Evolutionary conservation across 37 sponge, comb jelly and placozoan species (phyloP).

Genomic region (Theonella swinhoei): DNA sequence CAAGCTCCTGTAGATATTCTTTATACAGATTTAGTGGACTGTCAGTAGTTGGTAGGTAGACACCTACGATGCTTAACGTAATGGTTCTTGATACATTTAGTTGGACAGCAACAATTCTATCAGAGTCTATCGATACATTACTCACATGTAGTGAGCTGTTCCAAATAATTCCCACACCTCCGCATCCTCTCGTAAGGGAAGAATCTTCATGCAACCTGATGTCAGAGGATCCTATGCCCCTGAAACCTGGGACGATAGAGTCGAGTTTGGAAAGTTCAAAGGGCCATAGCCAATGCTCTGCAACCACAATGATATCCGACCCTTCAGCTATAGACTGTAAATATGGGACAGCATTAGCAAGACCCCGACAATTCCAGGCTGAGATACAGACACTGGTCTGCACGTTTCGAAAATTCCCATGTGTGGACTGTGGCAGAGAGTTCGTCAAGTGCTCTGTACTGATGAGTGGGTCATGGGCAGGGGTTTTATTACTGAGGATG

Average conservation of each 20-base stretch:
- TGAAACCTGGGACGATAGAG: not conserved
- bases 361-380: not conserved
- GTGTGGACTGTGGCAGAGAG: not conserved
- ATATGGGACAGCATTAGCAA: slow-evolving; percentile 11
- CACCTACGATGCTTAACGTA: not conserved
- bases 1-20: slow-evolving; percentile 10
- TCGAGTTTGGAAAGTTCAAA: slow-evolving; percentile 4
- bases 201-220: not conserved
- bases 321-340: not conserved
- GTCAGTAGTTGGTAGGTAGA: slow-evolving; percentile 4
- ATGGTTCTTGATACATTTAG: not conserved
- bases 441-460: not conserved
- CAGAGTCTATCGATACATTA: not conserved
- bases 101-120: slow-evolving; percentile 8
- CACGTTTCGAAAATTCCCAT: not conserved
- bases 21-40: not conserved
- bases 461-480: not conserved
- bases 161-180: slow-evolving; percentile 2
- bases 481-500: not conserved
- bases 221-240: slow-evolving; percentile 2
- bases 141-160: not conserved
- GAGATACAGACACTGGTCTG: not conserved
- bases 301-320: not conserved
- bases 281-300: slow-evolving; percentile 21
- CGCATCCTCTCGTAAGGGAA: slow-evolving; percentile 1